Evolutionary conservation across 2,113 vertebrate genomes (phyloP).

Genomic region (Marmota flaviventris): DNA sequence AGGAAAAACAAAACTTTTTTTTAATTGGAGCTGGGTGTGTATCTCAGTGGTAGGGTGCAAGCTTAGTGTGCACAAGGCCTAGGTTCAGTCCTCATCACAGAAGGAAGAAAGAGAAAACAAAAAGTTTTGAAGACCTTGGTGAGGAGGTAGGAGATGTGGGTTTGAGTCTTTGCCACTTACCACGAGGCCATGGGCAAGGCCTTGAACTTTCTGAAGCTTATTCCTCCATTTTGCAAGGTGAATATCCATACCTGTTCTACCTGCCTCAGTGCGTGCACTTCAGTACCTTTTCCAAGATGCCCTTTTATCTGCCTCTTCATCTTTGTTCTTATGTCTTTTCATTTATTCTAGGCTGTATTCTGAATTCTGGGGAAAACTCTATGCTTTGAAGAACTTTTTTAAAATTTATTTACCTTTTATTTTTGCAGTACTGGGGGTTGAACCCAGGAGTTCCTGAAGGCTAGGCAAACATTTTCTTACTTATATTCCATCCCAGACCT

Average conservation of each 20-base stretch:
- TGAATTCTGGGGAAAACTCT: background rate
- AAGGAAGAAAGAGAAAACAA: background rate
- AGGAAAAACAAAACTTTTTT: too few relatives aligned
- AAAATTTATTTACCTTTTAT: too few relatives aligned
- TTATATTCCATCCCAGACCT: too few relatives aligned
- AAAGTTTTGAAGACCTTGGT: background rate
- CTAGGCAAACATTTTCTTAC: too few relatives aligned
- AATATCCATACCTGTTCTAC: background rate
- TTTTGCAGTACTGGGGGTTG: too few relatives aligned
- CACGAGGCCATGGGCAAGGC: background rate
- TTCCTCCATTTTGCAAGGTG: background rate
- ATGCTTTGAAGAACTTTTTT: too few relatives aligned
- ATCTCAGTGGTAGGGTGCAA: too few relatives aligned
- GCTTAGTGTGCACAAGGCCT: too few relatives aligned
- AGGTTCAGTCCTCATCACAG: background rate
- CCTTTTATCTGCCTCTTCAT: background rate
- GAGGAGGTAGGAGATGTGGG: background rate
- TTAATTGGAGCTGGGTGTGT: too few relatives aligned
- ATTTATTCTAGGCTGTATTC: background rate
- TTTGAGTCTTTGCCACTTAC: background rate
- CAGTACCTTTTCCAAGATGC: background rate
- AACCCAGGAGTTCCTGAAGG: too few relatives aligned
- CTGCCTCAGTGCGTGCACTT: background rate
- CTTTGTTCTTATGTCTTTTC: background rate
- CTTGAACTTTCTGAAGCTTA: background rate